Base-by-base conservation (phyloP, 2,797 vertebrate species). In the Gallinago stenura region DNA sequence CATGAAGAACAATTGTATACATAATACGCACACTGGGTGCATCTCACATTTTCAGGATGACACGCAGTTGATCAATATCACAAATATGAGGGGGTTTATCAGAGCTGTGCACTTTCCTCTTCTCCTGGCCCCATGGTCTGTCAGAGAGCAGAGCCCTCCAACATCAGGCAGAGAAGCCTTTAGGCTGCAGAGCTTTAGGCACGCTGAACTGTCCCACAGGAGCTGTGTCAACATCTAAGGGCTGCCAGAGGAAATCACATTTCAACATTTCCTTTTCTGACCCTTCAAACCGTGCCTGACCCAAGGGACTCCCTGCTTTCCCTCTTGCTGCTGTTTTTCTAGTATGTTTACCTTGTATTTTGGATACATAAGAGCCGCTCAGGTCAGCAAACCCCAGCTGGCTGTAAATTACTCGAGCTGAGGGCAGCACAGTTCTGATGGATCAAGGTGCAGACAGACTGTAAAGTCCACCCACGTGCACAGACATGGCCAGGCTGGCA, bases 261-360 rank as follows among this genome's bases (percentile, higher is more conserved):
- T 90, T 94, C 78, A 86, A 37, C 66, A 84, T 90, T 93, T 91
- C 80, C 73, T 62, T 76, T 86, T 69, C 80, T 66, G 82, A 54
- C 50, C 28, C 62, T 90, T 90, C 88, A 83, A 87, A 80, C 39
- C 6, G 11, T 72, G n/a, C 15, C 43, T 90, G 77, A 76, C 46
- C 17, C 33, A 69, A 83, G 21, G 65, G 69, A 87, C 13, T 18
- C 76, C 41, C 65, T 77, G 33, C 71, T 90, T 94, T 68, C 33
- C 53, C 69, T 83, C 58, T 84, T 51, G 35, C 33, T 54, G 24
- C 22, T 65, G 26, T 15, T 89, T 89, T 81, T 61, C n/a, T 25
- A n/a, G 7, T 16, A 57, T 26, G 12, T 72, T 85, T 81, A 39
- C 15, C 43, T 57, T 64, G 15, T 83, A 43, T 81, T 90, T 91